Conservation (phyloP, 2,797 vertebrate species). For the Pipistrellus kuhlii region DNA sequence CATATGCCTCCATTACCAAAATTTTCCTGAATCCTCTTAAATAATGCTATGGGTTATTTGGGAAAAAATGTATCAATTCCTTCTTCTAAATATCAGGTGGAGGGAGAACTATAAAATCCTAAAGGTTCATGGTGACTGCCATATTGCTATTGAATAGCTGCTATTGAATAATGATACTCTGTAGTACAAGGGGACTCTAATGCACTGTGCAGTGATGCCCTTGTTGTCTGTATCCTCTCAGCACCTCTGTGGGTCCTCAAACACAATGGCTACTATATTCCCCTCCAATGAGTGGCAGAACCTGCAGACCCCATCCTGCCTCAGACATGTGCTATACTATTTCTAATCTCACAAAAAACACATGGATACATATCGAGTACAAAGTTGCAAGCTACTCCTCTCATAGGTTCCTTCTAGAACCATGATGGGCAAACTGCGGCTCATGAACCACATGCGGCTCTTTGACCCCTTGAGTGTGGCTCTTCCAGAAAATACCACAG, state of each 20-base stretch:
- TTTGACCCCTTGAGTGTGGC: too few relatives aligned
- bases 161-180: neutral
- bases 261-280: neutral
- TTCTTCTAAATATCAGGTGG: neutral
- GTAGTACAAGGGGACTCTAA: neutral
- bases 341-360: neutral
- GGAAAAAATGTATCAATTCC: neutral
- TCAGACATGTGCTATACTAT: neutral
- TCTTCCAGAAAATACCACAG: too few relatives aligned
- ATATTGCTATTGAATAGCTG: neutral
- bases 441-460: too few relatives aligned
- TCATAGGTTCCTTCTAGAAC: neutral
- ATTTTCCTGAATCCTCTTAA: neutral
- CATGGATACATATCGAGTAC: neutral
- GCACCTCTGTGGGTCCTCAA: neutral
- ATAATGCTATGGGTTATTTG: neutral
- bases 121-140: neutral
- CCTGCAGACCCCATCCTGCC: neutral
- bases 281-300: neutral
- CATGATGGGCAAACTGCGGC: too few relatives aligned
- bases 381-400: neutral
- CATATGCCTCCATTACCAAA: neutral
- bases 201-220: neutral
- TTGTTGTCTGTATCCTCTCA: neutral
- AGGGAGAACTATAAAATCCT: slow-evolving; percentile 7